A percentile compares a stretch with the other conserved stretches of the same genome.
Evolutionary conservation across 2,113 vertebrate genomes (phyloP).

Genomic region (Austrofundulus limnaeus): DNA sequence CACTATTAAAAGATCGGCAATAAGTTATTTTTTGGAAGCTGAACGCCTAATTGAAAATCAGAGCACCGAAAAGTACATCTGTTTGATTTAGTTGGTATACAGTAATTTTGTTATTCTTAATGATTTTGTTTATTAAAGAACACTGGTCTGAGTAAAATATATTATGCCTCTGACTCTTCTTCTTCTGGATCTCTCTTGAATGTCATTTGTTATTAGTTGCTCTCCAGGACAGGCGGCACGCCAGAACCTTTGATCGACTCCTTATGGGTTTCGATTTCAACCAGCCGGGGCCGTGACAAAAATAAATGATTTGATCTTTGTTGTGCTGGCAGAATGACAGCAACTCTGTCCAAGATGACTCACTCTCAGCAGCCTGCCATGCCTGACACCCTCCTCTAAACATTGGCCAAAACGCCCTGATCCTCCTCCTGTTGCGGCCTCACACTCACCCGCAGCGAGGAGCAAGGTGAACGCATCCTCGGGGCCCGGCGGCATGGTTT

Average conservation of each 20-base stretch:
- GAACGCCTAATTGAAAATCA: too few relatives aligned
- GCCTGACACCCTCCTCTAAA: conserved; percentile 54
- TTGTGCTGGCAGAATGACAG: conserved; percentile 70
- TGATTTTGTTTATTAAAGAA: not conserved
- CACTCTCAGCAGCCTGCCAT: conserved; percentile 65
- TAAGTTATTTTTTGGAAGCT: too few relatives aligned
- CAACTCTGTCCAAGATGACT: conserved; percentile 67
- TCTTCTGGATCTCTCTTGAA: conserved; percentile 41
- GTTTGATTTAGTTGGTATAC: too few relatives aligned
- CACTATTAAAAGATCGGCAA: too few relatives aligned
- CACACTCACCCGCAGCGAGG: conserved; percentile 31
- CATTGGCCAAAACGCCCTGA: conserved; percentile 67
- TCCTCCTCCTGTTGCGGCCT: conserved; percentile 57
- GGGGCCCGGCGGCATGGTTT: conserved; percentile 48
- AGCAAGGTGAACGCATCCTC: conserved; percentile 62
- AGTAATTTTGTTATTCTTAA: conserved; percentile 3
- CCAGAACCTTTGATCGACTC: conserved; percentile 60
- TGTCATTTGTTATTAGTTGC: conserved; percentile 41
- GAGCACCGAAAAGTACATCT: too few relatives aligned
- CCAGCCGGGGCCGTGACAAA: conserved; percentile 62
- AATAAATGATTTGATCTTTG: conserved; percentile 71
- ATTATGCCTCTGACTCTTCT: conserved; percentile 24
- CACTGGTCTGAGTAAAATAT: conserved; percentile 3
- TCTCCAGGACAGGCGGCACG: conserved; percentile 44
- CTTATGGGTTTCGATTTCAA: conserved; percentile 61